Evolutionary conservation across 2,113 vertebrate genomes (phyloP), one percentile per base, ranked within the genome.

Genomic region (Sander lucioperca): DNA sequence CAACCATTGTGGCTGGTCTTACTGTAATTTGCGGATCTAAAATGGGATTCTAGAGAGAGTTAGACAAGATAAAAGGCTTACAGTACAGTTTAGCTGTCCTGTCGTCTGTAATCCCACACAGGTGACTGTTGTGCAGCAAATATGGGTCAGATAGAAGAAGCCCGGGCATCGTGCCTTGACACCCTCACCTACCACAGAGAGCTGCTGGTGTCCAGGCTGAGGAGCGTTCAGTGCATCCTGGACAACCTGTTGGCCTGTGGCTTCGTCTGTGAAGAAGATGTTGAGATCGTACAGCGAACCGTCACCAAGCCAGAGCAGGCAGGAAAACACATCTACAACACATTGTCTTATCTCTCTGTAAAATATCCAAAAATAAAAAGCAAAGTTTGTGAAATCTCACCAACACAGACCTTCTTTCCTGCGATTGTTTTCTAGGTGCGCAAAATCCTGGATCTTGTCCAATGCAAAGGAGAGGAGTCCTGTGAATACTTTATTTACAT

Each of bases 381-480:
- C 4, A 2, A 18, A 7, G 7, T 39, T 53, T 33, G 12, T 36
- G 4, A 61, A 25, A 18, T 25, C 3, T 39, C 15, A n/a, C 9
- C n/a, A 66, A 23, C 54, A 58, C 1, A 21, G 3, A 48, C 3
- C 16, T 13, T 51, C 12, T 59, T 33, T 76, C 10, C 2, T 30
- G 6, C 50, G 13, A 14, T 78, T 48, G 36, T 88, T 83, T 56
- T 87, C 3, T 74, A 99, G 98, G 97, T 99, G 57, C 97, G 98
- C 48, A 97, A 97, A 92, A 94, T 98, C 90, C 88, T 99, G 93
- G 97, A 99, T 88, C 86, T 98, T 47, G 96, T 97, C 23, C 97
- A 98, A 84, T 97, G 97, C 92, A 99, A 99, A 92, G 98, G 98
- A 6, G 97, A 99, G 70, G 96, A 98, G 84, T 95, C 96, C 59